Evolutionary conservation across 2,113 vertebrate species (phyloP).

Genomic region (Numida meleagris): DNA sequence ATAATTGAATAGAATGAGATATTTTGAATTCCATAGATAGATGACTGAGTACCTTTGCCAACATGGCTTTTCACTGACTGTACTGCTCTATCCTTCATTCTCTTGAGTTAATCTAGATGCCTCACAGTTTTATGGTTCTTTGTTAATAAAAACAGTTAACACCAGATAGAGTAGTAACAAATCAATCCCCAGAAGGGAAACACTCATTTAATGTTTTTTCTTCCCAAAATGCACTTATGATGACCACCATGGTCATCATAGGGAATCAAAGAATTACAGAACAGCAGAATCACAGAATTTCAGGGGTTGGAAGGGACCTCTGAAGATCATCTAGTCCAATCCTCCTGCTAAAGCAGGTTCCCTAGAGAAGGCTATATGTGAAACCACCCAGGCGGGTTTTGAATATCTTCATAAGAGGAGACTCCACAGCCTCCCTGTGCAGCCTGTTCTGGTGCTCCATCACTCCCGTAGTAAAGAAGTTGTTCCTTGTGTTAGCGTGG

Average conservation of each 20-base stretch:
- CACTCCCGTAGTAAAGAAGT: too few relatives aligned
- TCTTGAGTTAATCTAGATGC: constrained; percentile 1
- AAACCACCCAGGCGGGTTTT: too few relatives aligned
- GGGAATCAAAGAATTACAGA: background rate
- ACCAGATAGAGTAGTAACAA: background rate
- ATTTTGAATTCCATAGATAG: background rate
- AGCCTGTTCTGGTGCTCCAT: too few relatives aligned
- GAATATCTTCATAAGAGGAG: too few relatives aligned
- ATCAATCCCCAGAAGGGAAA: background rate
- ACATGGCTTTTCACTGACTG: background rate
- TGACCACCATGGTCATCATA: background rate
- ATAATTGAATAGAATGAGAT: background rate
- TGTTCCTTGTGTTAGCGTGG: too few relatives aligned
- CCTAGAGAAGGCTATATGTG: too few relatives aligned
- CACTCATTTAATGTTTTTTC: background rate
- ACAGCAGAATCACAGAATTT: too few relatives aligned
- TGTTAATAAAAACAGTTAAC: constrained; percentile 26
- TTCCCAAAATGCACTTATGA: background rate
- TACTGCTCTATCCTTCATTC: background rate
- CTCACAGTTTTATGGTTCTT: background rate
- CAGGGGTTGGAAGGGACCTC: too few relatives aligned
- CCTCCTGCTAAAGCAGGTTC: too few relatives aligned
- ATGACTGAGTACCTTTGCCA: background rate
- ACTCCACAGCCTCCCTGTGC: too few relatives aligned
- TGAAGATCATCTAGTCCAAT: too few relatives aligned